Evolutionary conservation across 2,113 vertebrate species (phyloP), one percentile per base, ranked within the genome.

Genomic region (Xenopus laevis): DNA sequence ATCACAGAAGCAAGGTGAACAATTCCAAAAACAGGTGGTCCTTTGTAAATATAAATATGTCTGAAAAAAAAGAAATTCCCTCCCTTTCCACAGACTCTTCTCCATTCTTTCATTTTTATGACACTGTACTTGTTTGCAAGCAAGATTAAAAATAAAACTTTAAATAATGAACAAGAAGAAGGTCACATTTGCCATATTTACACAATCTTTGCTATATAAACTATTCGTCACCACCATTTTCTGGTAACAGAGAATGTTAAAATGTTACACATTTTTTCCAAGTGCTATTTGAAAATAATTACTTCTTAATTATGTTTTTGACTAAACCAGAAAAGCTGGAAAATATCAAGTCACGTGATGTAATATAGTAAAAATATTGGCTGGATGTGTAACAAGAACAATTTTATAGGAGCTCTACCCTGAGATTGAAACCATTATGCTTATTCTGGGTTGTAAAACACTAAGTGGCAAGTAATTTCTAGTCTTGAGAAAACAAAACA

Each of bases 381-480:
- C 23, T 27, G 23, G 12, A 15, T 57, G 13, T 67, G 46, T 20
- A 10, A 13, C 44, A 74, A n/a, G n/a, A n/a, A 45, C 57, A 50
- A 68, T 68, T 75, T 62, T n/a, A 53, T 63, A 27, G 23, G 44
- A 16, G 23, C 13, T 16, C 12, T 52, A 60, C 55, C 65, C 20
- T 68, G 58, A 40, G 44, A 50, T 17, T 21, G 20, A 16, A 10
- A 59, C 17, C 30, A 8, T 18, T 52, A 21, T 68, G 57, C 21
- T 44, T 45, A 75, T 75, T 17, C 13, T 0, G 40, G 58, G 13
- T 23, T 68, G 65, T 61, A 53, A 75, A 68, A 55, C 45, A 52
- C 13, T 61, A 68, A 67, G 72, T 75, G 65, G 45, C 46, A 75
- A 73, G 71, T 58, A 58, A 67, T 74, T 74, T 68, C 55, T 59